A percentile compares a stretch with the other conserved stretches of the same genome.
Conservation (phyloP, 2,888 invertebrate species). For the Nymphalis c-album region DNA sequence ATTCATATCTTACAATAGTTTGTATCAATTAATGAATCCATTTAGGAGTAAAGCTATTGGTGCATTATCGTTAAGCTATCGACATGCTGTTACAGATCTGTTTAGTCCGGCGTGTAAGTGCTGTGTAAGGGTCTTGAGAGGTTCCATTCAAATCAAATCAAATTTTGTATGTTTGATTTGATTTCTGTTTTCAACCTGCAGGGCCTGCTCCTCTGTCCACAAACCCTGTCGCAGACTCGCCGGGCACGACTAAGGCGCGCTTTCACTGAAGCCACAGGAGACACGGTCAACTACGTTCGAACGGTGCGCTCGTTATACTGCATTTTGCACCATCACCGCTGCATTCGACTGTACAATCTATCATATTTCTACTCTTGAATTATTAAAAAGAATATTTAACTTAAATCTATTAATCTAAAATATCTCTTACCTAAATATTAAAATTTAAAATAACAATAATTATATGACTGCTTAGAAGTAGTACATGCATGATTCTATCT, state of each 20-base stretch:
- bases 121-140: conserved; percentile 70
- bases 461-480: conserved; percentile 16
- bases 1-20: conserved; percentile 3
- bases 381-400: background rate
- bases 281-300: conserved; percentile 93
- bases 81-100: conserved; percentile 28
- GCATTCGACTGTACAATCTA: conserved; percentile 72
- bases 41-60: conserved; percentile 4
- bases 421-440: background rate
- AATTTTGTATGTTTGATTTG: conserved; percentile 60
- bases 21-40: conserved; percentile 2
- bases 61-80: conserved; percentile 12
- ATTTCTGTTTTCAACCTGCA: conserved; percentile 79
- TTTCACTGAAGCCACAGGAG: conserved; percentile 93
- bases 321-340: conserved; percentile 67
- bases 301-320: conserved; percentile 85
- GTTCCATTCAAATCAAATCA: conserved; percentile 65
- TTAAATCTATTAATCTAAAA: background rate
- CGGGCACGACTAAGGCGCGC: conserved; percentile 92
- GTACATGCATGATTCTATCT: conserved; percentile 28
- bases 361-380: conserved; percentile 23
- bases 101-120: conserved; percentile 65
- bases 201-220: conserved; percentile 94
- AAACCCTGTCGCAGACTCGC: conserved; percentile 93
- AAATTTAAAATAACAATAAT: background rate